Conservation (phyloP, 2,797 vertebrate genomes). For the Cephalopachus bancanus region DNA sequence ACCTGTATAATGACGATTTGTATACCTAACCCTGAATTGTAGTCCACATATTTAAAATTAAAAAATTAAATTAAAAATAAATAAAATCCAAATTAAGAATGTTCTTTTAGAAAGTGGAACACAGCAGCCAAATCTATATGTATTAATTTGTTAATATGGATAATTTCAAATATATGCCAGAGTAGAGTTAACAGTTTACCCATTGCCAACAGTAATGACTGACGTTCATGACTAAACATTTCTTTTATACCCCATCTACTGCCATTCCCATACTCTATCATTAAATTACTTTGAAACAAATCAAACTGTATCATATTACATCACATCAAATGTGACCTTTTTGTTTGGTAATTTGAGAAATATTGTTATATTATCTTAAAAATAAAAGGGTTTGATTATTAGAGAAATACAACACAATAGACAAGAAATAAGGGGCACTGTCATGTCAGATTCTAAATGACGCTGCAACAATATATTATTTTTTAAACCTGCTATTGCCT, state of each 20-base stretch:
- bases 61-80: too few species aligned
- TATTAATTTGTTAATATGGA: neutral
- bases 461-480: neutral
- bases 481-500: neutral
- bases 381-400: neutral
- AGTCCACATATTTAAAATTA: too few species aligned
- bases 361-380: neutral
- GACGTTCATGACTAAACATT: neutral
- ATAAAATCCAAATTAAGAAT: too few species aligned
- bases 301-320: neutral
- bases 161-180: neutral
- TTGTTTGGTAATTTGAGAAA: constrained; percentile 31
- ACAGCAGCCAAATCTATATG: neutral
- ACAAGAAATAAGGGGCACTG: neutral
- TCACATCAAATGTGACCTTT: neutral
- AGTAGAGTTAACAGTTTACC: neutral
- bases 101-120: neutral
- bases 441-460: neutral
- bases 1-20: too few species aligned
- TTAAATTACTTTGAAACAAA: neutral
- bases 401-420: neutral
- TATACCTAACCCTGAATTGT: too few species aligned
- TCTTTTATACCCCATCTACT: neutral
- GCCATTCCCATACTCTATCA: neutral
- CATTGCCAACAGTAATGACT: neutral